These are phyloP conservation scores for Rhagophthalmus giganteus DNA, from an alignment of 2,888 invertebrate species.

Conservation along the genomic window DNA sequence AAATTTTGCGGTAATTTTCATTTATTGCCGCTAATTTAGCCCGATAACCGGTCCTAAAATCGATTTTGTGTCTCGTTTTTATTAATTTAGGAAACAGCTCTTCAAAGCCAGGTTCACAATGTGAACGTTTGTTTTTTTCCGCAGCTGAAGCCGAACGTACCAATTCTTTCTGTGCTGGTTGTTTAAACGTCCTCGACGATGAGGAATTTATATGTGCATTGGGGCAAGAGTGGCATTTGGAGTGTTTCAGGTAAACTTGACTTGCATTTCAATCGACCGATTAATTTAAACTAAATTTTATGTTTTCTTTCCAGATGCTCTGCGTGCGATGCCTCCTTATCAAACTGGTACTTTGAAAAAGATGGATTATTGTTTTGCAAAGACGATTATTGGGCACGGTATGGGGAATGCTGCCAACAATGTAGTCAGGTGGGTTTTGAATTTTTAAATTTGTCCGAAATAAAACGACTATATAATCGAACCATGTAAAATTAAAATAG, in stretches of 20 bases:
- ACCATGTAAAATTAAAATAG: no score
- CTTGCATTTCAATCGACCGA: not conserved
- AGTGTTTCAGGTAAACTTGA: conserved; percentile 74
- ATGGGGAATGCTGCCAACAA: conserved; percentile 87
- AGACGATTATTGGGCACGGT: conserved; percentile 85
- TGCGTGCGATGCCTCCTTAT: conserved; percentile 81
- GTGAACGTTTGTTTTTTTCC: no score
- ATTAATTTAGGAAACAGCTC: conserved; percentile 15
- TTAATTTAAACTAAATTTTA: no score
- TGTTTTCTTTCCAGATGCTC: conserved; percentile 72
- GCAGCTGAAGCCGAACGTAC: conserved; percentile 39
- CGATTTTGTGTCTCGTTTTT: conserved; percentile 9
- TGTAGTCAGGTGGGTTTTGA: conserved; percentile 69
- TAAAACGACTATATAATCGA: no score
- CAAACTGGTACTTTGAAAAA: conserved; percentile 93
- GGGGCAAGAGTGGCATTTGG: conserved; percentile 85
- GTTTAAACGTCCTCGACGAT: conserved; percentile 72
- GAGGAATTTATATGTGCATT: conserved; percentile 81
- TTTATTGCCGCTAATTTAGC: not conserved
- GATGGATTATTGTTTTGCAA: conserved; percentile 86
- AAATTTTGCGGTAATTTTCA: no score
- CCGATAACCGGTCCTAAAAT: not conserved
- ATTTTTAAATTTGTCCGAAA: no score
- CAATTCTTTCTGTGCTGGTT: conserved; percentile 66
- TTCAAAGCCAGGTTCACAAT: conserved; percentile 25